Evolutionary conservation across 2,888 invertebrate species (phyloP), one percentile per base, ranked within the genome.

Genomic region (Drosophila mayaguana): DNA sequence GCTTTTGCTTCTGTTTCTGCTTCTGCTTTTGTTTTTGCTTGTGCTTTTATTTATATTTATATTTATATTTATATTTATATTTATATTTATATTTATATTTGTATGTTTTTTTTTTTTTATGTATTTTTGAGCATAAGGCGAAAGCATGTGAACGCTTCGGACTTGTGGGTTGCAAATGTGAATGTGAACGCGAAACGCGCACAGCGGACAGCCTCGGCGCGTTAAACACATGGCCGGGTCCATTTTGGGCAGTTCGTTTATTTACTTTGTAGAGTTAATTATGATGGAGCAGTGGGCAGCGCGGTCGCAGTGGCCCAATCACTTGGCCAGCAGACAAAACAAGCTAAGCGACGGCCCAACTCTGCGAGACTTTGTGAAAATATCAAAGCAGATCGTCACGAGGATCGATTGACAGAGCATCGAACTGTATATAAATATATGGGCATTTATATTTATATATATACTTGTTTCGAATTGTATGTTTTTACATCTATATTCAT

Each of bases 191-290:
- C 65, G 79, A 74, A 72, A 76, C 63, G 72, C 60, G 20, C 12
- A 43, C 43, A 20, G 43, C 48, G 25, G 45, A 76, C 59, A 63
- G 64, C 64, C 70, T 59, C 75, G 48, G 66, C 63, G 70, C 54
- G 62, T 55, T 75, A 72, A 83, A 85, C 83, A 84, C 81, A 87
- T 89, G 89, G 89, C 89, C 83, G 73, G 64, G 65, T 72, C 71
- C 70, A 80, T 83, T 83, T 86, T 72, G 81, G 72, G 56, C 82
- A 79, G 66, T 80, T 72, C 78, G 86, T 88, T 83, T 83, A 83
- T 83, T 83, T 83, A 83, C 84, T 87, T 87, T 87, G 88, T 87
- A 80, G 78, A 84, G 89, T 89, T 89, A 81, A 85, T 85, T 89
- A 87, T 87, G 78, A 85, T 83, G 74, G 70, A 88, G 75, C 87